A percentile compares a stretch with the other conserved stretches of the same genome.
These are phyloP conservation scores for Numida meleagris DNA, from an alignment of 2,113 vertebrate species.

Conservation along the genomic window DNA sequence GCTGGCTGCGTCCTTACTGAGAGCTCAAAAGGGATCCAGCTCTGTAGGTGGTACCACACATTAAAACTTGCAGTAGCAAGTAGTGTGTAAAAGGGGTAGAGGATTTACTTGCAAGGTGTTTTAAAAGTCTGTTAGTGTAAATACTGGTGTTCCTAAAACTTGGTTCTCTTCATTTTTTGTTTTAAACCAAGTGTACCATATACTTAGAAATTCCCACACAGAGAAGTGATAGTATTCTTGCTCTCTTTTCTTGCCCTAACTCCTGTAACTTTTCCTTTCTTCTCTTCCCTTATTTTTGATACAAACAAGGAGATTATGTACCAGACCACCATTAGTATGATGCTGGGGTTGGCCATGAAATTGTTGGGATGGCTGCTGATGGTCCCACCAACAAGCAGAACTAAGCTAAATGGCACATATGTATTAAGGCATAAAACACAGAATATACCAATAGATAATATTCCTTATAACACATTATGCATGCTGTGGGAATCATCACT, in stretches of 20 bases:
- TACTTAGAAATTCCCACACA: not conserved
- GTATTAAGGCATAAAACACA: constrained; percentile 11
- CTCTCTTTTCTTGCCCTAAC: not conserved
- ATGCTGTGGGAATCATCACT: constrained; percentile 11
- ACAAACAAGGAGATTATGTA: not conserved
- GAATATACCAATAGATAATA: not conserved
- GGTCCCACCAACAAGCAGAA: constrained; percentile 19
- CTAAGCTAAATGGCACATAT: not conserved
- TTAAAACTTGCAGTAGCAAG: not conserved
- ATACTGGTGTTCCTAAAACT: not conserved
- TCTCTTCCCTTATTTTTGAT: not conserved
- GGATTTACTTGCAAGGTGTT: not conserved
- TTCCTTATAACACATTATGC: constrained; percentile 11
- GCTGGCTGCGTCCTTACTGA: not conserved
- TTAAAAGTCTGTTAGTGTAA: not conserved
- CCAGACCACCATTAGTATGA: not conserved
- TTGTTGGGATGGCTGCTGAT: constrained; percentile 21
- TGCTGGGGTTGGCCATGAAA: not conserved
- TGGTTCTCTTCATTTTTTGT: not conserved
- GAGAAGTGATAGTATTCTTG: not conserved
- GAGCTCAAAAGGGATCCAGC: rapidly evolving
- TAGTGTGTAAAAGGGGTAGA: not conserved
- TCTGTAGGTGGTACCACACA: not conserved
- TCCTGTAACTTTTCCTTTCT: not conserved
- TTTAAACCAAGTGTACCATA: not conserved